Evolutionary conservation across 2,797 vertebrate species (phyloP), one percentile per base, ranked within the genome.

Genomic region (Sebastes miniatus): DNA sequence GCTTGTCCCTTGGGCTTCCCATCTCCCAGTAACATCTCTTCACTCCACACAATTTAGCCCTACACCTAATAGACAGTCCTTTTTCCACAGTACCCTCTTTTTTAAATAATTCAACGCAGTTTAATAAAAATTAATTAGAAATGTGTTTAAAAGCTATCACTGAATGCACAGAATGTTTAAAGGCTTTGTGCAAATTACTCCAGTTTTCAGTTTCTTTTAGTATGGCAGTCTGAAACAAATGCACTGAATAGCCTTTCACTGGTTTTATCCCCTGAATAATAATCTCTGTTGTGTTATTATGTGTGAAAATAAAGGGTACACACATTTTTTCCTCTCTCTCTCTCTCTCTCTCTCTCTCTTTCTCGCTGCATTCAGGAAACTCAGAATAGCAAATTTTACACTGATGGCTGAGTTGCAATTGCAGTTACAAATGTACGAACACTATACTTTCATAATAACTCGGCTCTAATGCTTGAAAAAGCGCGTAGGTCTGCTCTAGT

Each of bases 41-140:
- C 93, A 89, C 90, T 85, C 90, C 87, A 86, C 90, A 92, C 93
- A 88, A 90, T 93, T 91, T 85, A 92, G 90, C 84, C 91, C 79
- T 80, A 91, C 88, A 92, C 90, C 91, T 91, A 86, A 77, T 76
- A 91, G 88, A 94, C 88, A 90, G 83, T 70, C 61, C 39, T 39
- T 79, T 79, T 79, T 73, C 68, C 71, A 85, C 85, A 77, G 43
- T 34, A 65, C 43, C 72, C 77, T 78, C 77, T 84, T 93, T 93
- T 94, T 91, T 89, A 89, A 95, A 92, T 86, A 88, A 89, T 92
- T 88, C 80, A 90, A 78, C 82, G 83, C 91, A 91, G 92, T 94
- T 92, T 94, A 86, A 95, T 82, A 89, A 92, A 93, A 94, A 95
- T 93, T 92, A 94, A 95, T 96, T 94, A 94, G 95, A 94, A 92